These are phyloP conservation scores for Drosophila chauvacae DNA, from an alignment of 1,140 invertebrate genomes.

Conservation along the genomic window DNA sequence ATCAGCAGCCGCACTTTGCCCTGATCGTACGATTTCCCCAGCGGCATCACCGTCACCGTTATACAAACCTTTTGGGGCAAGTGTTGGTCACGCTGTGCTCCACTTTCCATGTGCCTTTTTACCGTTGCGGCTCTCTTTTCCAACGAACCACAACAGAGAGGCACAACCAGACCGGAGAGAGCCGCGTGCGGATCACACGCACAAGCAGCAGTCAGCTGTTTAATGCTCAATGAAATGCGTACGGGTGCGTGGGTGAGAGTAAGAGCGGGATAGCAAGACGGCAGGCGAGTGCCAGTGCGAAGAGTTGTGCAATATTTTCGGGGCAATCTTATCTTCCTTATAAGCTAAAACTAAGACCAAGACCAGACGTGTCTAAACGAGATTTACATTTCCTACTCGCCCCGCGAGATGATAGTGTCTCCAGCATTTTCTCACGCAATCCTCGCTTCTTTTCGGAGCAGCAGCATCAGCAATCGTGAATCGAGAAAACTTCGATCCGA, in stretches of 20 bases:
- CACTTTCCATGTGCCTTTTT: conserved; percentile 39
- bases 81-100: conserved; percentile 31
- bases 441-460: not conserved
- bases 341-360: not conserved
- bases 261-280: not conserved
- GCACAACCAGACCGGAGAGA: not conserved
- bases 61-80: conserved; percentile 27
- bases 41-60: conserved; percentile 30
- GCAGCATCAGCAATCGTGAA: not conserved
- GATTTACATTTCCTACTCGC: conserved; percentile 12
- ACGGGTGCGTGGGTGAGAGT: conserved; percentile 18
- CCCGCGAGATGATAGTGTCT: not conserved
- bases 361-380: conserved; percentile 11
- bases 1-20: conserved; percentile 32
- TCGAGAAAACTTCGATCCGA: not conserved
- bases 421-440: conserved; percentile 11
- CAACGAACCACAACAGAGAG: conserved; percentile 40
- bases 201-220: conserved; percentile 47
- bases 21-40: conserved; percentile 53
- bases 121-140: conserved; percentile 32
- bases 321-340: conserved; percentile 20
- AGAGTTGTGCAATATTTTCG: conserved; percentile 17
- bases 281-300: not conserved
- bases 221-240: conserved; percentile 39
- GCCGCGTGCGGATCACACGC: conserved; percentile 36